Base-by-base conservation (phyloP, 92 coral and sea anemone species). In the Palythoa grandiflora region DNA sequence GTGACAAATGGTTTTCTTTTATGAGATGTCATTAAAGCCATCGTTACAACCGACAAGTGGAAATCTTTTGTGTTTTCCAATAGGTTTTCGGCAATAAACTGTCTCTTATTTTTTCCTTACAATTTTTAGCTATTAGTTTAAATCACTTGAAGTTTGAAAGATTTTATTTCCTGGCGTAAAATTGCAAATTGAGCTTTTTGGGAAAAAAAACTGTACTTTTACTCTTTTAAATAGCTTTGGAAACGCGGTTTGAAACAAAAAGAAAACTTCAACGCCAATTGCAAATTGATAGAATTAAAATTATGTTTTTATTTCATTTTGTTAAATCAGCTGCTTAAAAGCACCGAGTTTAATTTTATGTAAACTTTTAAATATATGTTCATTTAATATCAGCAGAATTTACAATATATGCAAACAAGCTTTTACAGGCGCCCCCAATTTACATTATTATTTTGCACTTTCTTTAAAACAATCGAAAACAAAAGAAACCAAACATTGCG, bases 261-360 rank as follows among this genome's bases (percentile, higher is more conserved):
- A 47, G 80, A 75, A 28, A 28, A 28, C 28, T 1, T 51, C 4
- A 44, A 48, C 40, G 44, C 13, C 20, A n/a, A n/a, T n/a, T n/a
- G n/a, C n/a, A 17, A 75, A 50, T 7, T 17, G 13, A 6, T 38
- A 20, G 8, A 20, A 14, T 13, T 6, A 19, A 13, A 3, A 19
- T 50, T 52, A n/a, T n/a, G 57, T 54, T 17, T 71, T 71, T 17
- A 71, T 38, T n/a, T 76, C 50, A 44, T 44, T 20, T 3, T 12
- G 39, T 76, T 76, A 54, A 51, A 52, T 21, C 36, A 76, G 61
- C 80, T 76, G 80, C 60, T 76, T 19, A 54, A 20, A 76, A 36
- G 28, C 65, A 51, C 51, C 19, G 14, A 50, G 52, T 44, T 17
- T 44, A 44, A 44, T 8, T 44, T 44, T 44, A 44, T 44, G 7